A percentile compares a stretch with the other conserved stretches of the same genome.
These are phyloP conservation scores for Heliconius ismenius DNA, from an alignment of 2,888 invertebrate species.

Conservation along the genomic window DNA sequence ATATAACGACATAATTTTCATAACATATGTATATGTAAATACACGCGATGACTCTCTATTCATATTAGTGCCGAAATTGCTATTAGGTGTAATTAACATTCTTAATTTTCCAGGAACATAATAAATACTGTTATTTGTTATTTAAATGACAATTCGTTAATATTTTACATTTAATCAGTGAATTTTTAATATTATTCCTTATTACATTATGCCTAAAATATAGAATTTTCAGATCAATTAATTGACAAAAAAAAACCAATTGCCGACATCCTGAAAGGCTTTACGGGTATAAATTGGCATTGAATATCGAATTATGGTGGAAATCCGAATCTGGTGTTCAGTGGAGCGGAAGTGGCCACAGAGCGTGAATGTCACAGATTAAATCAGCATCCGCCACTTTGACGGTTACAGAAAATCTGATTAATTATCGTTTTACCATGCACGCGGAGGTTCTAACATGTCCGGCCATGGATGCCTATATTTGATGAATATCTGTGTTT, in stretches of 20 bases:
- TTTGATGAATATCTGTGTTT: not conserved
- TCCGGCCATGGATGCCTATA: not conserved
- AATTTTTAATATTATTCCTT: no score
- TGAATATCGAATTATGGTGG: slow-evolving; percentile 54
- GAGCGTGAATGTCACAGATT: slow-evolving; percentile 60
- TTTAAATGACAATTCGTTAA: not conserved
- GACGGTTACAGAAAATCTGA: slow-evolving; percentile 36
- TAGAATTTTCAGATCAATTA: not conserved
- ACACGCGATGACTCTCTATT: not conserved
- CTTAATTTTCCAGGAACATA: not conserved
- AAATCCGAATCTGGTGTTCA: slow-evolving; percentile 51
- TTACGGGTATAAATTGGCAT: slow-evolving; percentile 38
- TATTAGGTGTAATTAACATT: not conserved
- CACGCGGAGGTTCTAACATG: slow-evolving; percentile 4
- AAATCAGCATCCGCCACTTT: slow-evolving; percentile 47
- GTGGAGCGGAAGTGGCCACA: slow-evolving; percentile 49
- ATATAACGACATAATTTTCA: not conserved
- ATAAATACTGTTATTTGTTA: not conserved
- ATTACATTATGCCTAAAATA: not conserved
- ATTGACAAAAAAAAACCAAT: slow-evolving; percentile 9
- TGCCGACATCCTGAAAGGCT: slow-evolving; percentile 21
- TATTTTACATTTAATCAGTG: not conserved
- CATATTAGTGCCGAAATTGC: not conserved
- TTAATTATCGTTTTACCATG: slow-evolving; percentile 35
- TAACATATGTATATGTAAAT: not conserved